Conservation (phyloP, 2,888 invertebrate species). For the Polydrusus tereticollis region DNA sequence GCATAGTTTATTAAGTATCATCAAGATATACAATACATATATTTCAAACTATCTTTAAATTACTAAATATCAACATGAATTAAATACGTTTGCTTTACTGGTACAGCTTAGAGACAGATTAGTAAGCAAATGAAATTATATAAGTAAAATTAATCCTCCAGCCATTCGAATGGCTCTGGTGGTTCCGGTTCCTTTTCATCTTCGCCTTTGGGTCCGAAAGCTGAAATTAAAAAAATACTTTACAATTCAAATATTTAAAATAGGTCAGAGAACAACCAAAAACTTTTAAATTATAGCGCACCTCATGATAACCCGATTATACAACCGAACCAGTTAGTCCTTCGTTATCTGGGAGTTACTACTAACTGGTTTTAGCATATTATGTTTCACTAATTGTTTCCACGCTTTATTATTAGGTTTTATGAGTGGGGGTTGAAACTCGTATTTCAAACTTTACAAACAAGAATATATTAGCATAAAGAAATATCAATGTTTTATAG, state of each 20-base stretch:
- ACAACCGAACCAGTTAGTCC: no score
- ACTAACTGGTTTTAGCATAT: neutral
- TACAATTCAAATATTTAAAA: neutral
- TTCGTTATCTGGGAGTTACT: no score
- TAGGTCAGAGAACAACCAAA: neutral
- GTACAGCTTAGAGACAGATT: neutral
- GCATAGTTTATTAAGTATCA: conserved; percentile 9
- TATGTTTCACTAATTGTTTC: neutral
- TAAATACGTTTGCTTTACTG: neutral
- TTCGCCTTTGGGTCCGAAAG: conserved; percentile 90
- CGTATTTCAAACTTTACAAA: neutral
- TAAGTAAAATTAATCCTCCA: conserved; percentile 76
- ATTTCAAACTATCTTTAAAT: neutral
- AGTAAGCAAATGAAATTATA: neutral
- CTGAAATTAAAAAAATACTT: conserved; percentile 63
- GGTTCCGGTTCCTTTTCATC: conserved; percentile 98
- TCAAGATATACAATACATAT: conserved; percentile 6
- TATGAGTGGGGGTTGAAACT: neutral
- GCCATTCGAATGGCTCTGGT: conserved; percentile 97
- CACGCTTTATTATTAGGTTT: neutral
- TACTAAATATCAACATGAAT: conserved; percentile 3
- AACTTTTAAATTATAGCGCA: no score
- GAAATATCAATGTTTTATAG: neutral
- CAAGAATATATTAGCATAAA: neutral
- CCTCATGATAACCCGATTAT: no score